These are phyloP conservation scores for Lepus townsendii DNA, from an alignment of 2,797 vertebrate species.

Conservation along the genomic window DNA sequence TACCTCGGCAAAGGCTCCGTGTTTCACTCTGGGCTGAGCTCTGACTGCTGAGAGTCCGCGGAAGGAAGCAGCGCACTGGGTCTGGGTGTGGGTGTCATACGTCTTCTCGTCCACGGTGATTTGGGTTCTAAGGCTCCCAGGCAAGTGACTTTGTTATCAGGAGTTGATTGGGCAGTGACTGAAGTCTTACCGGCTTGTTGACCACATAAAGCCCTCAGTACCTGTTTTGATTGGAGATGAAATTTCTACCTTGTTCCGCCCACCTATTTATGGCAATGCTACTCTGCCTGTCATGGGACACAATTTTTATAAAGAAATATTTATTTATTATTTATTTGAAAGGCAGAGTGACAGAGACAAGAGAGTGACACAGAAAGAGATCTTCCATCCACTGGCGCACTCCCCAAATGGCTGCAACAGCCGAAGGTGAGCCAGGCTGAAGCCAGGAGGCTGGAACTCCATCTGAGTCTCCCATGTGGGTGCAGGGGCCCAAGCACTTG, in stretches of 20 bases:
- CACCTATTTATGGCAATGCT: neutral
- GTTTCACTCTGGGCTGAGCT: neutral
- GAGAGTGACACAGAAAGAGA: too few relatives aligned
- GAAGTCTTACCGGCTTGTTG: slow-evolving; percentile 6
- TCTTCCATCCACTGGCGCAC: too few relatives aligned
- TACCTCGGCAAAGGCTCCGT: neutral
- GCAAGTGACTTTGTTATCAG: neutral
- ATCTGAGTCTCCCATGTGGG: too few relatives aligned
- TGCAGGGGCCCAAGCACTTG: too few relatives aligned
- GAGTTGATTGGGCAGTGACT: slow-evolving; percentile 10
- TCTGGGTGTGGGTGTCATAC: neutral
- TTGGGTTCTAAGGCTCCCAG: neutral
- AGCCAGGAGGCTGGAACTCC: too few relatives aligned
- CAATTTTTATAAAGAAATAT: slow-evolving; percentile 14
- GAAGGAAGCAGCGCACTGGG: neutral
- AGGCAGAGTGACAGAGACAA: too few relatives aligned
- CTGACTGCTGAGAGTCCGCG: neutral
- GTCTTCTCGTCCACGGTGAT: neutral
- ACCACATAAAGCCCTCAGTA: neutral
- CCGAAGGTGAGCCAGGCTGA: too few relatives aligned
- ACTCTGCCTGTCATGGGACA: slow-evolving; percentile 24
- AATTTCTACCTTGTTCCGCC: neutral
- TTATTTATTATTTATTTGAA: too few relatives aligned
- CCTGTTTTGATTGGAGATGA: slow-evolving; percentile 26
- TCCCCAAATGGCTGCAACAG: too few relatives aligned